Conservation (phyloP, 64 coral and sea anemone species). For the Porites australiensis region DNA sequence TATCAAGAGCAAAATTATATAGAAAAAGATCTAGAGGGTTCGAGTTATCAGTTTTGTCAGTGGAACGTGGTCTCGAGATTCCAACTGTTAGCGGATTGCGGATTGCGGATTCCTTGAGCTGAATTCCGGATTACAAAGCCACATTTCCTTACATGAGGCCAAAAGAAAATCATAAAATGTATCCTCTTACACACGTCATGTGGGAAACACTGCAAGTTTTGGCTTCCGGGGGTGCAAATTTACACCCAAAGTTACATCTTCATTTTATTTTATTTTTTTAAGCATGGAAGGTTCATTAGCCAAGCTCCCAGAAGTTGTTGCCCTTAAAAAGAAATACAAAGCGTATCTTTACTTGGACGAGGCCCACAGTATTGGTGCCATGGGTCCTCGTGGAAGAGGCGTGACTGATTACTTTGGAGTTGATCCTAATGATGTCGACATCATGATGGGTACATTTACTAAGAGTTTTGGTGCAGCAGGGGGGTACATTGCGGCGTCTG, state of each 20-base stretch:
- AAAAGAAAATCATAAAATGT: too few species aligned
- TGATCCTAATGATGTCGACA: constrained; percentile 91
- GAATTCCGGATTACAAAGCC: too few species aligned
- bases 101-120: too few species aligned
- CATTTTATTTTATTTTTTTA: neutral
- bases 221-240: too few species aligned
- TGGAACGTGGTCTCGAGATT: too few species aligned
- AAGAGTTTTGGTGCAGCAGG: constrained; percentile 98
- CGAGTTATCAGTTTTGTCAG: too few species aligned
- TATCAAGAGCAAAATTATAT: too few species aligned
- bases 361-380: constrained; percentile 97
- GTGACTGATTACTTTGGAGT: constrained; percentile 92
- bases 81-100: too few species aligned
- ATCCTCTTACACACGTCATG: too few species aligned
- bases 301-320: constrained; percentile 89
- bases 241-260: neutral
- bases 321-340: constrained; percentile 98
- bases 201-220: too few species aligned
- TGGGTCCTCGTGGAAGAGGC: constrained; percentile 89
- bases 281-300: constrained; percentile 99
- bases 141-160: too few species aligned
- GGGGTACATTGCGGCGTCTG: constrained; percentile 92
- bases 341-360: constrained; percentile 96
- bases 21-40: too few species aligned
- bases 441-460: constrained; percentile 99